A percentile compares a stretch with the other conserved stretches of the same genome.
Conservation (phyloP, 2,797 vertebrate genomes). For the Chrosomus eos region DNA sequence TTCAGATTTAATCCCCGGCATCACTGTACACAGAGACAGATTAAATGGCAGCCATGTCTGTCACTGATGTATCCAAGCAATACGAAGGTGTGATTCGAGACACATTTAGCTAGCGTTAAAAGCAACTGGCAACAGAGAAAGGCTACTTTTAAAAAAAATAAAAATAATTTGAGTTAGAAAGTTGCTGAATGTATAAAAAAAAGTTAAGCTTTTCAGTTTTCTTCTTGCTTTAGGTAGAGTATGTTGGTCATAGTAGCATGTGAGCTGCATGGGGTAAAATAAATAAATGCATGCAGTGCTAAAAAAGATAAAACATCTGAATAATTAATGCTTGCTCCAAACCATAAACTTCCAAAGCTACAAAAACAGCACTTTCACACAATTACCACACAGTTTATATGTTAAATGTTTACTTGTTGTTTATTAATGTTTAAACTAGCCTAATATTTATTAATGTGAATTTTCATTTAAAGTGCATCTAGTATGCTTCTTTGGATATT, state of each 20-base stretch:
- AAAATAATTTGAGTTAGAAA: not conserved
- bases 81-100: not conserved
- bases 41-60: constrained; percentile 35
- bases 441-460: not conserved
- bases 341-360: constrained; percentile 8
- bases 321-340: constrained; percentile 28
- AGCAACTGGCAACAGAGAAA: not conserved
- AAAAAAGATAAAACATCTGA: not conserved
- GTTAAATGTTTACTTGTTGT: not conserved
- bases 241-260: not conserved
- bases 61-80: constrained; percentile 5
- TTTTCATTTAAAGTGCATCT: not conserved
- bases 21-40: constrained; percentile 38
- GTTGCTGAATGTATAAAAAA: not conserved
- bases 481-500: not conserved
- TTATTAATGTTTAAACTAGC: not conserved
- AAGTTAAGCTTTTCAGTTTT: not conserved
- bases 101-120: not conserved
- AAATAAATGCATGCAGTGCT: not conserved
- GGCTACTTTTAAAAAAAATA: not conserved
- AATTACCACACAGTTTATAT: not conserved
- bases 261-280: not conserved
- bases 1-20: constrained; percentile 40
- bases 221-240: not conserved
- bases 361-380: constrained; percentile 1